A percentile compares a stretch with the other conserved stretches of the same genome.
These are phyloP conservation scores for Euura saliciscinereae DNA, from an alignment of 1,140 invertebrate species.

Conservation along the genomic window DNA sequence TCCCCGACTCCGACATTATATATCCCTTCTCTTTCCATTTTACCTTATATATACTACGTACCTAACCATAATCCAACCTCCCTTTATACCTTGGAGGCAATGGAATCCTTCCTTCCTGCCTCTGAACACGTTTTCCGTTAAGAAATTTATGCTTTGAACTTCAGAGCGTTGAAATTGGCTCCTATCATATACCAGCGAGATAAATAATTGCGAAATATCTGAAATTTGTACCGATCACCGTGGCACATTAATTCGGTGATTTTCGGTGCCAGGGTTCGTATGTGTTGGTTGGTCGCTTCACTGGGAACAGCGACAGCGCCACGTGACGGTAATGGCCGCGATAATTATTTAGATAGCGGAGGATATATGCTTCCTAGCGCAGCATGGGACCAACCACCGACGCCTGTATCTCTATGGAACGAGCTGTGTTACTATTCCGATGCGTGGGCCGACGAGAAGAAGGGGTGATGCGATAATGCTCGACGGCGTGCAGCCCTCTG, in stretches of 20 bases:
- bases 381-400: conserved; percentile 45
- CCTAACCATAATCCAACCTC: too few species aligned
- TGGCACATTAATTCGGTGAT: background rate
- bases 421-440: background rate
- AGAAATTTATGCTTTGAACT: too few species aligned
- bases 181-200: too few species aligned
- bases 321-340: conserved; percentile 55
- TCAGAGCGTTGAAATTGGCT: too few species aligned
- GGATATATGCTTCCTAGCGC: conserved; percentile 56
- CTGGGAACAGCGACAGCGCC: conserved; percentile 43
- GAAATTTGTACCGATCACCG: too few species aligned
- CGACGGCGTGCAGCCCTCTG: too few species aligned
- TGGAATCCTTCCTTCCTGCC: too few species aligned
- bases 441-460: background rate
- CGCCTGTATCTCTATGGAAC: background rate
- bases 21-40: conserved; percentile 33
- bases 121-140: too few species aligned
- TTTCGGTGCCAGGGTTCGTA: background rate
- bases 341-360: conserved; percentile 59
- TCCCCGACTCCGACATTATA: conserved; percentile 29
- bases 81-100: too few species aligned
- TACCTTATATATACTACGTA: too few species aligned
- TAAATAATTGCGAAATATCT: too few species aligned
- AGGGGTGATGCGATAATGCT: background rate
- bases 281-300: conserved; percentile 36